These are phyloP conservation scores for Neofelis nebulosa DNA, from an alignment of 2,113 vertebrate genomes.

Conservation along the genomic window DNA sequence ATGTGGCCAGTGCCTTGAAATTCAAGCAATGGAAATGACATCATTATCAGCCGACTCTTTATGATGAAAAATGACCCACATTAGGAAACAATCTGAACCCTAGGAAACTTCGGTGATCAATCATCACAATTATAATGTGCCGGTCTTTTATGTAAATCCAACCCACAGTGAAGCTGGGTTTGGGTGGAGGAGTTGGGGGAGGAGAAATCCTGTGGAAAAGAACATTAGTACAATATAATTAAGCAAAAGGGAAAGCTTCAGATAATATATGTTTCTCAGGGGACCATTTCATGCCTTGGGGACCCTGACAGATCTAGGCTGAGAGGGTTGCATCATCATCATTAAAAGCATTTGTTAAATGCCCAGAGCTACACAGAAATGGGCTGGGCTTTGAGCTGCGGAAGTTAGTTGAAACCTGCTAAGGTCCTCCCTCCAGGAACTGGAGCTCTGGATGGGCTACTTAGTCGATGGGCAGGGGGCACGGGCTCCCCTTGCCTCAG, in stretches of 20 bases:
- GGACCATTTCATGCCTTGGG: constrained; percentile 43
- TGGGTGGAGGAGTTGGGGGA: constrained; percentile 54
- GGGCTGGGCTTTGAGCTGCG: background rate
- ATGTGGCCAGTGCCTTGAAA: constrained; percentile 80
- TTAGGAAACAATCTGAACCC: constrained; percentile 84
- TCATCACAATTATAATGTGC: constrained; percentile 80
- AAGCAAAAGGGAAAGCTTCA: constrained; percentile 74
- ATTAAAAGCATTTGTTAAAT: constrained; percentile 73
- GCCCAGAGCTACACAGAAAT: constrained; percentile 38
- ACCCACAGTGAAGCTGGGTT: constrained; percentile 52
- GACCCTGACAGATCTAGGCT: constrained; percentile 48
- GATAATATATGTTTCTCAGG: constrained; percentile 65
- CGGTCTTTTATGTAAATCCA: constrained; percentile 79
- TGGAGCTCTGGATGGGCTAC: background rate
- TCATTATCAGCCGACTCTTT: constrained; percentile 83
- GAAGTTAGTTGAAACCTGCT: constrained; percentile 28
- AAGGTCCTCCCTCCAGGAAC: background rate
- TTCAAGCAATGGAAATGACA: constrained; percentile 85
- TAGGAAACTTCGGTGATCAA: constrained; percentile 81
- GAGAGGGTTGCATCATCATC: constrained; percentile 71
- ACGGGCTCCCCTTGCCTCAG: background rate
- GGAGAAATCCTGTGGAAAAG: constrained; percentile 64
- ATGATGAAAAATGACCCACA: constrained; percentile 84
- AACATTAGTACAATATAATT: constrained; percentile 78
- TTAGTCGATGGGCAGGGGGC: background rate